A percentile compares a stretch with the other conserved stretches of the same genome.
phyloP scores from a whole-genome alignment of 1,140 invertebrate species.

The Orchesella cincta region DNA sequence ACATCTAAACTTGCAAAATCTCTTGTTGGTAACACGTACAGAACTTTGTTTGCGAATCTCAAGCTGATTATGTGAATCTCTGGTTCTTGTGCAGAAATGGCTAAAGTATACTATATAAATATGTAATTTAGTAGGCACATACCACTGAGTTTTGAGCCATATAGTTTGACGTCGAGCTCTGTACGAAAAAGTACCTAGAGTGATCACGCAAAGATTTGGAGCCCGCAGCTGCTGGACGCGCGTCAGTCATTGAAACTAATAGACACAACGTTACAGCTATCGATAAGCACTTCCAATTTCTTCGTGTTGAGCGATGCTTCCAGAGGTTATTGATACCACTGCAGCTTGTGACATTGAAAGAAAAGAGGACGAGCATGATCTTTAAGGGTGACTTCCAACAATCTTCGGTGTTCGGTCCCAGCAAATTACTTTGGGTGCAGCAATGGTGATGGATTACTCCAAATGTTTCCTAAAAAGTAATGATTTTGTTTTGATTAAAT shows the following conservation, averaged over 20 bases:
- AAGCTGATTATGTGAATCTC: no score
- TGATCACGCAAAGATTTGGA: not conserved
- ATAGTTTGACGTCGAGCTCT: slow-evolving; percentile 10
- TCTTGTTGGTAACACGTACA: no score
- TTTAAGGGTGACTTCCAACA: not conserved
- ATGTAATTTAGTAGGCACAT: no score
- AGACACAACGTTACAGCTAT: slow-evolving; percentile 7
- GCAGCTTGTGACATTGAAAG: slow-evolving; percentile 20
- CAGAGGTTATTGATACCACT: slow-evolving; percentile 35
- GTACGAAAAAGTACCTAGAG: not conserved
- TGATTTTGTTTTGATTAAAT: no score
- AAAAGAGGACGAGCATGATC: no score
- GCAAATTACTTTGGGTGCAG: not conserved
- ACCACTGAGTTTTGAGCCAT: no score
- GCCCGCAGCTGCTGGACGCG: not conserved
- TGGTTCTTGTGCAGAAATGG: no score
- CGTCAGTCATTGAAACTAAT: slow-evolving; percentile 15
- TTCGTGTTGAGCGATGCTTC: slow-evolving; percentile 7
- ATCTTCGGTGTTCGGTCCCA: not conserved
- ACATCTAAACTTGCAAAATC: no score
- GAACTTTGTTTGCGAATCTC: no score
- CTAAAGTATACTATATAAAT: no score
- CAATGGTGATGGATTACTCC: slow-evolving; percentile 8
- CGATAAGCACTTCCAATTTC: not conserved
- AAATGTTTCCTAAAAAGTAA: slow-evolving; percentile 26